Evolutionary conservation across 2,888 invertebrate species (phyloP), one percentile per base, ranked within the genome.

Genomic region (Heliconius ethilla): DNA sequence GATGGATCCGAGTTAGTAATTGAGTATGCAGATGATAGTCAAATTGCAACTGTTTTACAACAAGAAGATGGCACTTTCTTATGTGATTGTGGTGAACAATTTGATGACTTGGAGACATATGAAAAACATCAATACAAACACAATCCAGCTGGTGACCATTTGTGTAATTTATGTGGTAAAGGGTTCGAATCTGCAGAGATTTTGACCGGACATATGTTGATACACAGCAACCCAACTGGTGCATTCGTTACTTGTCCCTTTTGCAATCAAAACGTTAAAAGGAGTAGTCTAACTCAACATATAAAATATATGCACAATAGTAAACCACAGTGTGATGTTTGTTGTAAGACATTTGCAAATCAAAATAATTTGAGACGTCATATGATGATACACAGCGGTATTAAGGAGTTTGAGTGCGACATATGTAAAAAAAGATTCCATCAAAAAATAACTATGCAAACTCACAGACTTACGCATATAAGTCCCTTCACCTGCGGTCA

Each of bases 381-480:
- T 82, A 92, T 94, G 92, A 91, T 93, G 91, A 94, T 94, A 11
- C 95, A 95, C 78, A 90, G 85, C 1, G 94, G 93, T 0, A 84
- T 92, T 3, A 89, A 90, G 80, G 92, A 93, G n/a, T 95, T 92
- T 81, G 91, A 91, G 82, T 95, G 95, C 84, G 94, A 94, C 76
- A 88, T 95, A 15, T 95, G 95, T 82, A 87, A 86, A 18, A 94
- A 94, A 80, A 85, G 91, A 55, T 95, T 95, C 84, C 91, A 91
- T 77, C 94, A 94, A 75, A 94, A 94, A 84, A 93, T 93, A 22
- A 93, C 94, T 2, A 93, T 95, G 94, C 94, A 94, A 81, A 94
- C 94, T 0, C 95, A 95, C 78, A 86, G 92, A 77, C 78, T 94
- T 51, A 93, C 93, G 0, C 94, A 95, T 75, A 84, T 91, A 77